Evolutionary conservation across 2,888 invertebrate species (phyloP).

Genomic region (Parelbella ahira): DNA sequence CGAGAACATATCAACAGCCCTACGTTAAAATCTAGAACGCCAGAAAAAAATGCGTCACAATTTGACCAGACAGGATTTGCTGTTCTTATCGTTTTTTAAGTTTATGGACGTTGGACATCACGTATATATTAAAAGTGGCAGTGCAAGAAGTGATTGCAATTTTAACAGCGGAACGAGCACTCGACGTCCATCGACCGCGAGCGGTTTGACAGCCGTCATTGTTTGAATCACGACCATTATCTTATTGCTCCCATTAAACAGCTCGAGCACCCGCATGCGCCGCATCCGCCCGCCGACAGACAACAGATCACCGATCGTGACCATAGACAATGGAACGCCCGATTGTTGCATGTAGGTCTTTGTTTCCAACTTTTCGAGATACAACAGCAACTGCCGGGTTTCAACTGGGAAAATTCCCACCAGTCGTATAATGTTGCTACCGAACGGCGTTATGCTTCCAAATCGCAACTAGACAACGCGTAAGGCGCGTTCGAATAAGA

Average conservation of each 20-base stretch:
- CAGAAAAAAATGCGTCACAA: too few species aligned
- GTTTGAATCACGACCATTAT: conserved; percentile 64
- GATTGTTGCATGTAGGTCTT: conserved; percentile 47
- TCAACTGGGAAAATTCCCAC: conserved; percentile 2
- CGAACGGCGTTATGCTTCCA: too few species aligned
- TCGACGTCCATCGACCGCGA: conserved; percentile 36
- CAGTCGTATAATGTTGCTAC: not conserved
- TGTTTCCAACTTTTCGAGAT: conserved; percentile 38
- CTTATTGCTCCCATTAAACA: conserved; percentile 64
- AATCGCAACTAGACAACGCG: too few species aligned
- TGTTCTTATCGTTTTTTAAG: not conserved
- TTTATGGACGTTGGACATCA: not conserved
- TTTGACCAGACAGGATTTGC: not conserved
- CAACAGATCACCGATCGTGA: conserved; percentile 49
- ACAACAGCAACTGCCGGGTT: not conserved
- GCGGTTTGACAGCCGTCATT: conserved; percentile 54
- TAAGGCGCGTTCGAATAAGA: not conserved
- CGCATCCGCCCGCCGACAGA: conserved; percentile 58
- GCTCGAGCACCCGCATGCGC: conserved; percentile 61
- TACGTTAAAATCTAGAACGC: too few species aligned
- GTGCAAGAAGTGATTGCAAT: conserved; percentile 29
- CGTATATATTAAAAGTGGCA: conserved; percentile 33
- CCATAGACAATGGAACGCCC: conserved; percentile 60
- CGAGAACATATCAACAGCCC: too few species aligned
- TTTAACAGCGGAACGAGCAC: conserved; percentile 27